phyloP scores from a whole-genome alignment of 2,888 invertebrate species.

The Fabriciana adippe region DNA sequence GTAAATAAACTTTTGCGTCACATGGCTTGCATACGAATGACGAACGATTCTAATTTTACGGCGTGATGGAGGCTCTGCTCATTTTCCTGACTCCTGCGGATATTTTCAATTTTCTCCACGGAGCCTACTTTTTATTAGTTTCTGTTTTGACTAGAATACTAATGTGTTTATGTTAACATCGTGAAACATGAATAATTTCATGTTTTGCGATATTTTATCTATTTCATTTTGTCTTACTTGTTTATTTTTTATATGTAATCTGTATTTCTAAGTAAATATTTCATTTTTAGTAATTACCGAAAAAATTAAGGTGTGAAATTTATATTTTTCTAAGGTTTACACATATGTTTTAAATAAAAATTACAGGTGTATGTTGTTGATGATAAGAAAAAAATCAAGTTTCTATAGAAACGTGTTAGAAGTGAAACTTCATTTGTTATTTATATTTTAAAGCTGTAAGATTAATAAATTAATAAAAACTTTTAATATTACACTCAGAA shows the following conservation, averaged over 20 bases:
- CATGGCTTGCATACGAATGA: conserved; percentile 67
- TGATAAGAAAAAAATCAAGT: too few relatives aligned
- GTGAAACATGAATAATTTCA: too few relatives aligned
- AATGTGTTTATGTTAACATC: conserved; percentile 69
- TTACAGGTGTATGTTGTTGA: too few relatives aligned
- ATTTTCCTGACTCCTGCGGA: conserved; percentile 79
- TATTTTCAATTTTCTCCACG: conserved; percentile 80
- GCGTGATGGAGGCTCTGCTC: conserved; percentile 72
- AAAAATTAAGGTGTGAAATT: neutral
- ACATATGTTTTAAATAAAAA: too few relatives aligned
- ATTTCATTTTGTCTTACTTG: too few relatives aligned
- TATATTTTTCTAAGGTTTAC: too few relatives aligned
- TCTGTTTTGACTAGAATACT: conserved; percentile 79
- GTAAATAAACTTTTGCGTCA: conserved; percentile 73
- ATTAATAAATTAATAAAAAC: too few relatives aligned
- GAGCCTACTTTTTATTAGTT: conserved; percentile 78
- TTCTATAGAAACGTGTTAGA: too few relatives aligned
- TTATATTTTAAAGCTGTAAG: too few relatives aligned
- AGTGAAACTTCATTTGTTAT: too few relatives aligned
- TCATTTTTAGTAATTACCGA: neutral
- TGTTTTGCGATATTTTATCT: conserved; percentile 49
- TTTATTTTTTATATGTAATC: neutral
- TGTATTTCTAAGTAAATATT: neutral
- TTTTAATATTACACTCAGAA: too few relatives aligned
- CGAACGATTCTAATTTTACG: conserved; percentile 71